Base-by-base conservation (phyloP, 2,888 invertebrate genomes). In the Geotrupes spiniger region DNA sequence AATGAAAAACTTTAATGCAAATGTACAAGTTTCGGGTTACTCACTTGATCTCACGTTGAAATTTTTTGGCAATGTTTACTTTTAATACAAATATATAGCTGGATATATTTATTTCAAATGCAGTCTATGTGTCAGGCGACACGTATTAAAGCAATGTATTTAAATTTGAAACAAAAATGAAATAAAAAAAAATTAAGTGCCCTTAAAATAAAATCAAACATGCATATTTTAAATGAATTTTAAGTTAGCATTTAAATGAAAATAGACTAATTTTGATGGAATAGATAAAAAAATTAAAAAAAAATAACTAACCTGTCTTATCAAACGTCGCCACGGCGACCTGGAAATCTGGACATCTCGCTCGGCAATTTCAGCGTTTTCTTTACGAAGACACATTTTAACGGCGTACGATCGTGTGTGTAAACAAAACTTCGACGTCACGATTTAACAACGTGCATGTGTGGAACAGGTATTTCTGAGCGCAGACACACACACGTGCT, bases 291-390 rank as follows among this genome's bases (percentile, higher is more conserved):
- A n/a, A n/a, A n/a, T n/a, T n/a, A n/a, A n/a, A n/a, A n/a, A 38
- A 27, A 36, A 25, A 15, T 12, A 48, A 64, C 69, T 72, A 76
- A 81, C 81, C 78, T 79, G 79, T 69, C 75, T 74, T 58, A 72
- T 76, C 53, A 78, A 74, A 73, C 79, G 77, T 57, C 78, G 75
- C 77, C 78, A 79, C 46, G 80, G 79, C 48, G 80, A 79, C 52
- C 76, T 76, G 55, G 78, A 17, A 55, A 53, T 45, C 53, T 53
- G 5, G 60, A 46, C 47, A 57, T 62, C 65, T 73, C 74, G 60
- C 69, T 70, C 61, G 74, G 38, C 39, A 21, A 21, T 21, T 6
- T 61, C 53, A 10, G 58, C 41, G 60, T 73, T 69, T 64, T 76
- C 75, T 70, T 77, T 77, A 70, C n/a, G 15, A 16, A 21, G 21